These are phyloP conservation scores for Scaptomyza graminum DNA, from an alignment of 1,140 invertebrate genomes.

Conservation along the genomic window DNA sequence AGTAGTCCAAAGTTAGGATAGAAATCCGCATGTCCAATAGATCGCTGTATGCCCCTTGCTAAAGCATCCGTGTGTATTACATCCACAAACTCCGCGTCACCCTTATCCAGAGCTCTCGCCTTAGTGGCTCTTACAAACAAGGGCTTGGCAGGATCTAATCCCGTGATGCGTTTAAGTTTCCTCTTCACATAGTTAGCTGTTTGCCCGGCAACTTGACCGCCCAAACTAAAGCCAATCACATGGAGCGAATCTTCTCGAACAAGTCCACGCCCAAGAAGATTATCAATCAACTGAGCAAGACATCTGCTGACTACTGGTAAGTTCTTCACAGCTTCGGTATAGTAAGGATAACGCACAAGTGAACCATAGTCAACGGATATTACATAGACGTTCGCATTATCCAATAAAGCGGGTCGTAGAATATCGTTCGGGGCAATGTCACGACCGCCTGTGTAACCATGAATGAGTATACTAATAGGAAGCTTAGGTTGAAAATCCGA, in stretches of 20 bases:
- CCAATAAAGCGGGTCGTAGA: constrained; percentile 85
- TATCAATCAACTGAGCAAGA: constrained; percentile 87
- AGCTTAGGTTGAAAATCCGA: constrained; percentile 84
- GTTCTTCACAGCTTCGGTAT: constrained; percentile 85
- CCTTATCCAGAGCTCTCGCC: constrained; percentile 85
- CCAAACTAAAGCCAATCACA: constrained; percentile 95
- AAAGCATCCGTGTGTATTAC: constrained; percentile 88
- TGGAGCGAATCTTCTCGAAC: constrained; percentile 88
- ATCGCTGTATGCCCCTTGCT: constrained; percentile 84
- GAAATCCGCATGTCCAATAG: constrained; percentile 87
- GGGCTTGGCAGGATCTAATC: constrained; percentile 87
- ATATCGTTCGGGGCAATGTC: constrained; percentile 86
- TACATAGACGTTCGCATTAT: constrained; percentile 86
- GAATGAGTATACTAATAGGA: constrained; percentile 87
- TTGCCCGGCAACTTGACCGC: constrained; percentile 93
- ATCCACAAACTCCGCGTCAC: constrained; percentile 85
- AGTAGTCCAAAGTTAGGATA: constrained; percentile 86
- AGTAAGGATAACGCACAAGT: constrained; percentile 85
- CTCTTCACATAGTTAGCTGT: constrained; percentile 87
- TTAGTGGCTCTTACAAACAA: constrained; percentile 84
- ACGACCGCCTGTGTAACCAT: constrained; percentile 87
- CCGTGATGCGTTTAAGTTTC: constrained; percentile 85
- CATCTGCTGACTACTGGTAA: constrained; percentile 85
- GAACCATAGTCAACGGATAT: constrained; percentile 86
- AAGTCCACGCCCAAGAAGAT: constrained; percentile 85